Evolutionary conservation across 1,140 invertebrate species (phyloP), one percentile per base, ranked within the genome.

Genomic region (Pissodes strobi): DNA sequence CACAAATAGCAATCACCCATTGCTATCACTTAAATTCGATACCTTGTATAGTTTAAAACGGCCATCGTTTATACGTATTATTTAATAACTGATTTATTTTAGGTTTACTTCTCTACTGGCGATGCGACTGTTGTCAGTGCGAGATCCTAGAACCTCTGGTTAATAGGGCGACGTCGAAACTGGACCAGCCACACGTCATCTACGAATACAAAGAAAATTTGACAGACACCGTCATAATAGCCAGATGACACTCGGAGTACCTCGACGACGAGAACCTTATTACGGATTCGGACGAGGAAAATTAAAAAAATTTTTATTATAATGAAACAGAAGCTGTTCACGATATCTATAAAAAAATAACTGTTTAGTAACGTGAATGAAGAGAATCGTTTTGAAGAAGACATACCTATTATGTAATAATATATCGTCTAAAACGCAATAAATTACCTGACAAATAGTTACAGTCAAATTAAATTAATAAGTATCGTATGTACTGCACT

Each of bases 191-290:
- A 5, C 13, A 39, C 6, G 39, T 49, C 10, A 37, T 61, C 12
- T 64, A 60, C 56, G 55, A 69, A 17, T 57, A 55, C 49, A 67
- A 69, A 34, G 57, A 62, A 3, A 46, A 6, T 27, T 21, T 64
- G 12, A n/a, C 51, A n/a, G 64, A 64, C 13, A 64, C 21, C 25
- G 43, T 69, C 6, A 60, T 66, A 23, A 52, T 66, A 22, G 61
- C 68, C 45, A 69, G 68, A 67, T 69, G 68, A 69, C 68, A 64
- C 43, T 18, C 56, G 64, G 68, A 66, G n/a, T 69, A 57, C 45
- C 23, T 69, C 49, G 68, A 69, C 23, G 60, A 66, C 17, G 68
- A 69, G 25, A 39, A 34, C 17, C 45, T 69, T 6, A 52, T 69
- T 17, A 39, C 60, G 1, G 60, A 66, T 18, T 66, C 64, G n/a